Evolutionary conservation across 2,888 invertebrate species (phyloP), one percentile per base, ranked within the genome.

Genomic region (Morinoia aosen): DNA sequence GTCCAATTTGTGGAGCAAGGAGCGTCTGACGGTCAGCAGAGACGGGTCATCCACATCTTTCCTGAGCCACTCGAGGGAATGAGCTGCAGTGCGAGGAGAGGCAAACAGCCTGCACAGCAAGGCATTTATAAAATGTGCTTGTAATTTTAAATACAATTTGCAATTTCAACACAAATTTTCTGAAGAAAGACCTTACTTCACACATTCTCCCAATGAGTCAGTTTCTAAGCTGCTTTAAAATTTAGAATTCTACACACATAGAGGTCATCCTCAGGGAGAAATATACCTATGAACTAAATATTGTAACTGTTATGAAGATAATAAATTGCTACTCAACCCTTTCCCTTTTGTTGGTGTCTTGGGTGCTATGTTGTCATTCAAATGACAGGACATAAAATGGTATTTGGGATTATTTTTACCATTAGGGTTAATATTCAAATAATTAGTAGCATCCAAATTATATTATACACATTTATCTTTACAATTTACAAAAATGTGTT

Each of bases 41-140:
- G 96, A 95, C 33, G 96, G 96, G 56, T 96, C 96, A 91, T 96
- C 96, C 12, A 96, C 40, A 90, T 96, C 96, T 94, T 96, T 96
- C 39, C 96, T 95, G 39, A 96, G 95, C 96, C 96, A 96, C 56
- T 96, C 96, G 14, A 91, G 40, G 33, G 64, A 76, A 48, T 96
- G 95, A n/a, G 96, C 91, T 58, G 95, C 93, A 19, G 96, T 95
- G n/a, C 96, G 95, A 10, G 96, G 96, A 3, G 96, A 96, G 11
- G 96, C 96, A 94, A 96, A 96, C 88, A 96, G 95, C 96, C 96
- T 96, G 96, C n/a, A 95, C n/a, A 57, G n/a, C 76, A 76, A 0
- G 14, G 7, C 76, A 19, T 33, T 76, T 76, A 33, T 0, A 33
- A 76, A 16, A 33, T 4, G 39, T 11, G 4, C 88, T 39, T 64